Base-by-base conservation (phyloP, 2,113 vertebrate genomes). In the Nycticorax nycticorax region DNA sequence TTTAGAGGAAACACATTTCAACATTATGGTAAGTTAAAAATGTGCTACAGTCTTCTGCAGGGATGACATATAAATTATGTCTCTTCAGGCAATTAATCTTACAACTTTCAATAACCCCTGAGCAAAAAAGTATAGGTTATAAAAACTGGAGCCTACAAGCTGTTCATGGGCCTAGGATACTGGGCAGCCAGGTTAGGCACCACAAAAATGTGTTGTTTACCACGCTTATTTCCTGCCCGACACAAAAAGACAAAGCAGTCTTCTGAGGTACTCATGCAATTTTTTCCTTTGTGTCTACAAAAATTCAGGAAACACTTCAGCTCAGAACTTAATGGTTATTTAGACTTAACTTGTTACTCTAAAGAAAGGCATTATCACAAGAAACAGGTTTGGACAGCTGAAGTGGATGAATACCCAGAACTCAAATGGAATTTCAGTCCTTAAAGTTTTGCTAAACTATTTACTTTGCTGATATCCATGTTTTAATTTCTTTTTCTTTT, bases 261-360 rank as follows among this genome's bases (percentile, higher is more conserved):
- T 67, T 41, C 50, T 0, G 1, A 30, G 23, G 10, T 14, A 16
- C 4, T 32, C 13, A 24, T 6, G 6, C 2, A 39, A 10, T 45
- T 63, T 35, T 55, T 73, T 18, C 9, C 13, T 47, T 78, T 67
- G 7, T 9, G 35, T 67, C 16, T 47, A 30, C 9, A 75, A 71
- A 67, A 72, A 57, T 73, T 57, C 53, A 63, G 63, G 26, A 48
- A 62, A 55, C 9, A 76, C 14, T 59, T 75, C 23, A 22, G 8
- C 14, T 68, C 35, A 52, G 39, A 79, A 52, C 9, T 39, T 67
- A 45, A 41, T 27, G 10, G 12, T 82, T 77, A 37, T 66, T 53
- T 30, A 56, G 32, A 37, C 20, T 67, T 83, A 60, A 48, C 5
- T 37, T 11, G 10, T 69, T 64, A 33, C 26, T 77, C 5, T 43